Base-by-base conservation (phyloP, 2,113 vertebrate genomes). In the Sinocyclocheilus grahami region DNA sequence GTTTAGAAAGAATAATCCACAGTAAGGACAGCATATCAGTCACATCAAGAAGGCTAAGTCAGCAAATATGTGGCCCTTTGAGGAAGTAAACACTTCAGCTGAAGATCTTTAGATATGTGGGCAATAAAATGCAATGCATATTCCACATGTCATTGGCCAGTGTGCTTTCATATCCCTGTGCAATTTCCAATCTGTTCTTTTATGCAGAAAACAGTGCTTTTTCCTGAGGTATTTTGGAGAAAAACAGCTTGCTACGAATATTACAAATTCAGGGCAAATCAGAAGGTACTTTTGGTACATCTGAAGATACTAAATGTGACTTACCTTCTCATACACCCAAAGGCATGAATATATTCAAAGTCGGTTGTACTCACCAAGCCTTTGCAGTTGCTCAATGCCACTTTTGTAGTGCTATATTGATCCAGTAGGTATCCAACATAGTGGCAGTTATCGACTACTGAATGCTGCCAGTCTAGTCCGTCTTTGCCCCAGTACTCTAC, bases 401-500 rank as follows among this genome's bases (percentile, higher is more conserved):
- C 98, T 93, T 95, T 94, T 86, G 96, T 97, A 86, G 96, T 97
- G 90, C 94, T 93, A 88, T 89, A 94, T 90, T 96, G 97, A 91
- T 97, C 95, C 92, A 95, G 95, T 92, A 99, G 94, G 92, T 97
- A 97, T 94, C 98, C 98, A 22, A 95, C 96, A 89, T 99, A 99
- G 94, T 99, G 96, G 93, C 98, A 99, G 93, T 97, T 97, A 90
- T 98, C 97, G 88, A 97, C 94, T 90, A 91, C 89, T 91, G 96
- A 93, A 9, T 99, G 97, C 78, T 96, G 96, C 97, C 96, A 97
- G 87, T 97, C 96, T 33, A 95, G 95, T 92, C 97, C 98, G 30
- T 96, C 95, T 92, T 94, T 96, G 79, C 96, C 97, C 98, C 98
- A 99, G 79, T 99, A 99, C 93, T 99, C 98, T 94, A 99, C 98